Conservation (phyloP, 2,888 invertebrate species). For the Eucera pruinosa region DNA sequence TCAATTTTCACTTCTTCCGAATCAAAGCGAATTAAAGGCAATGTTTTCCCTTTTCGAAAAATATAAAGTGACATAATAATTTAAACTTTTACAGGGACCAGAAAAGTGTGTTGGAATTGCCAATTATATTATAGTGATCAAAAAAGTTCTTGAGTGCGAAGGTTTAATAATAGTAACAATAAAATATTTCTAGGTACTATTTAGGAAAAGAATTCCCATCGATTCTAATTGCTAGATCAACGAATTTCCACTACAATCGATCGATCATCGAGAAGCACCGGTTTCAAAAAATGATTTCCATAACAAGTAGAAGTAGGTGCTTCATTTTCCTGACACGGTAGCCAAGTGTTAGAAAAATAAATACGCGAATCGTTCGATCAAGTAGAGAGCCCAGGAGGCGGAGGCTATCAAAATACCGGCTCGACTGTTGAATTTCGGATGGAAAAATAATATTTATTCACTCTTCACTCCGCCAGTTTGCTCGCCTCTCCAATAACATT, state of each 20-base stretch:
- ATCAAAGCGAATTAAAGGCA: no score
- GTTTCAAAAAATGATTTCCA: constrained; percentile 51
- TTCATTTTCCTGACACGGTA: constrained; percentile 28
- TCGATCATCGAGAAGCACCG: constrained; percentile 27
- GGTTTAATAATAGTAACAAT: no score
- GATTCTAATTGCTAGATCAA: background rate
- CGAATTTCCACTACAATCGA: background rate
- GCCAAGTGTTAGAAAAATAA: constrained; percentile 78
- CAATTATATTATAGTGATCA: no score
- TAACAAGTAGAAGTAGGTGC: constrained; percentile 59
- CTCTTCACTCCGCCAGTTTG: constrained; percentile 9
- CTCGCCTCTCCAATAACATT: constrained; percentile 38
- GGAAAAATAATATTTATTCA: constrained; percentile 79
- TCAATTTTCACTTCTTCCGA: no score
- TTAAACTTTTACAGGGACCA: no score
- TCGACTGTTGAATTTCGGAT: constrained; percentile 61
- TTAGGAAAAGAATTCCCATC: no score
- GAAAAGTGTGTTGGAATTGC: no score
- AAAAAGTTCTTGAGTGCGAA: no score
- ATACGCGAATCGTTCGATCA: constrained; percentile 69
- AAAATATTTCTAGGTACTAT: no score
- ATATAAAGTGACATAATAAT: no score
- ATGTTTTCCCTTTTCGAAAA: no score
- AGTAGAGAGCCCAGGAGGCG: constrained; percentile 42
- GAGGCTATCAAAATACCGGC: constrained; percentile 75